Conservation (phyloP, 1,140 invertebrate genomes). For the Pinna nobilis region DNA sequence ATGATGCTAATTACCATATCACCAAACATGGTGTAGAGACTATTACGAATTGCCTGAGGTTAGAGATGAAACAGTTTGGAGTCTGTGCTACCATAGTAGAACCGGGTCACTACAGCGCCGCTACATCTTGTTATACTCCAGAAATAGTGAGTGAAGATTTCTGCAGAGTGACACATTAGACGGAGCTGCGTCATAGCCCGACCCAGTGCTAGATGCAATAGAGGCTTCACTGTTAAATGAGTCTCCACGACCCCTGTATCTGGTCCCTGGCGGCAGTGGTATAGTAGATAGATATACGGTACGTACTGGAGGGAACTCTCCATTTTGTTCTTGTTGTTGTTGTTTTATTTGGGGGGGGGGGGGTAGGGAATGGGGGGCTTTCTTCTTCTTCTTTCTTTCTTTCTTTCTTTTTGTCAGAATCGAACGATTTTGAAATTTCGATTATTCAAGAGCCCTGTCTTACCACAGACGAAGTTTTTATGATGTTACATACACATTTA, state of each 20-base stretch:
- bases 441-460: too few species aligned
- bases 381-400: too few species aligned
- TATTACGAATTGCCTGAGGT: conserved; percentile 61
- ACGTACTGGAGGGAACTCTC: too few species aligned
- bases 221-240: conserved; percentile 23
- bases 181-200: conserved; percentile 21
- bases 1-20: conserved; percentile 84
- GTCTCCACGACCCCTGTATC: conserved; percentile 12
- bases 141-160: conserved; percentile 31
- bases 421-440: too few species aligned
- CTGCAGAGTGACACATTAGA: conserved; percentile 5
- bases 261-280: background rate
- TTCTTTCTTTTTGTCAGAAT: too few species aligned
- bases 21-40: conserved; percentile 84
- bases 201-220: conserved; percentile 41
- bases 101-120: conserved; percentile 69
- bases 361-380: too few species aligned
- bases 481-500: too few species aligned
- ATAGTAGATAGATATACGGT: conserved; percentile 5
- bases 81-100: conserved; percentile 67
- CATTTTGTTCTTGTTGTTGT: too few species aligned
- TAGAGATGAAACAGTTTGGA: conserved; percentile 68
- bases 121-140: conserved; percentile 52
- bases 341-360: too few species aligned
- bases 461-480: too few species aligned